phyloP scores from a whole-genome alignment of 2,888 invertebrate genomes.

The Acleris emargana region DNA sequence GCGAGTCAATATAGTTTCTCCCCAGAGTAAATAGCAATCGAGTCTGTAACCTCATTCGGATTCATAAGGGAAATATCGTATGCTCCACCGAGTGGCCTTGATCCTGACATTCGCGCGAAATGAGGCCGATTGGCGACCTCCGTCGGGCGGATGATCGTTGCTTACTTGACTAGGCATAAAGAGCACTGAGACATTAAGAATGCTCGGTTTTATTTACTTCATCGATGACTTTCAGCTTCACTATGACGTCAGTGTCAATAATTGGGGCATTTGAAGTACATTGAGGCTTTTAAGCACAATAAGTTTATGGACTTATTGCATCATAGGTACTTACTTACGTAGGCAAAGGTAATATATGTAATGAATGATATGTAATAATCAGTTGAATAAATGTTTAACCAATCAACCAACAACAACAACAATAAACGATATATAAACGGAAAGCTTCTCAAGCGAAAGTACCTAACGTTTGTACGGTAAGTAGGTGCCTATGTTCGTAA shows the following conservation, averaged over 20 bases:
- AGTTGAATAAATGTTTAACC: no score
- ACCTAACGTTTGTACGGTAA: no score
- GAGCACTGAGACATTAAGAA: neutral
- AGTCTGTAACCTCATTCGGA: neutral
- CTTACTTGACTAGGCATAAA: neutral
- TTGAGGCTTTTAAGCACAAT: no score
- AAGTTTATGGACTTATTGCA: no score
- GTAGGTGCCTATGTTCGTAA: no score
- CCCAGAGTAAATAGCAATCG: neutral
- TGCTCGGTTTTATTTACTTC: conserved; percentile 21
- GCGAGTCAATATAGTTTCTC: no score
- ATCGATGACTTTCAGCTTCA: conserved; percentile 16
- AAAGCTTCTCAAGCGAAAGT: no score
- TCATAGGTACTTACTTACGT: no score
- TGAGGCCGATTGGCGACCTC: conserved; percentile 68
- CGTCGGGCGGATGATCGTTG: conserved; percentile 45
- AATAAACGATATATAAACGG: no score
- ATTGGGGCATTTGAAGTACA: conserved; percentile 1
- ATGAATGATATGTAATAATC: no score
- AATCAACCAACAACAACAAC: no score
- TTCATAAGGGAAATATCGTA: conserved; percentile 8
- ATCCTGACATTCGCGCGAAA: conserved; percentile 73
- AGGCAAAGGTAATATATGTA: no score
- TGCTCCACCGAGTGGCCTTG: conserved; percentile 52
- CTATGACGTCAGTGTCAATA: conserved; percentile 16